Base-by-base conservation (phyloP, 2,113 vertebrate species). In the Haemorhous mexicanus region DNA sequence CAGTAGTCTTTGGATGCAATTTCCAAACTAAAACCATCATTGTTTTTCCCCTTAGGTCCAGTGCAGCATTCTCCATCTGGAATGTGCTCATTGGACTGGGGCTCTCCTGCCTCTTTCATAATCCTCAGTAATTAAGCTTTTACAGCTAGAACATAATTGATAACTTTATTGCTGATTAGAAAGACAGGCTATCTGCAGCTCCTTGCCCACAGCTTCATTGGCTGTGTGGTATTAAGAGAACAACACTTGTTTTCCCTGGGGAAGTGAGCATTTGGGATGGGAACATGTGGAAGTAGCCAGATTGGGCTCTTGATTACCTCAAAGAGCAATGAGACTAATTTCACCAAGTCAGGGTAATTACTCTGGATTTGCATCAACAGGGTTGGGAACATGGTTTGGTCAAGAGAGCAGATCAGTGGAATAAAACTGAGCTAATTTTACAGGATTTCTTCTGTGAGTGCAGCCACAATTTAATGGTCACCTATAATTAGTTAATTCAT, bases 101-200 rank as follows among this genome's bases (percentile, higher is more conserved):
- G 85, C 84, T 72, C 84, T 79, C 66, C 78, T 95, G 94, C 77
- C 85, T 95, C 66, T 75, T 97, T 76, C 55, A 81, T 78, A 92
- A 96, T 91, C 67, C 70, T 94, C 84, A 79, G 77, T 92, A 92
- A 96, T 95, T 92, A 94, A 89, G 75, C 66, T 95, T 96, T 90
- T 82, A 91, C 75, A 89, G 74, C 77, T 94, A 94, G 56, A 80
- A 92, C 32, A 43, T 94, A 96, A 96, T 64, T 97, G 95, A 89
- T 94, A 92, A 84, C 82, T 78, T 95, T 76, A 92, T 63, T 89
- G 89, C 86, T 95, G 77, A 96, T 84, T 68, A 89, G 91, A 84
- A 89, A 77, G 78, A 69, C 39, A 72, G 49, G 16, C 44, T 64
- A 8, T 50, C 77, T 90, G 43, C 86, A 79, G 30, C 70, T 89